Conservation (phyloP, 1,140 invertebrate species). For the Holcopasites calliopsidis region DNA sequence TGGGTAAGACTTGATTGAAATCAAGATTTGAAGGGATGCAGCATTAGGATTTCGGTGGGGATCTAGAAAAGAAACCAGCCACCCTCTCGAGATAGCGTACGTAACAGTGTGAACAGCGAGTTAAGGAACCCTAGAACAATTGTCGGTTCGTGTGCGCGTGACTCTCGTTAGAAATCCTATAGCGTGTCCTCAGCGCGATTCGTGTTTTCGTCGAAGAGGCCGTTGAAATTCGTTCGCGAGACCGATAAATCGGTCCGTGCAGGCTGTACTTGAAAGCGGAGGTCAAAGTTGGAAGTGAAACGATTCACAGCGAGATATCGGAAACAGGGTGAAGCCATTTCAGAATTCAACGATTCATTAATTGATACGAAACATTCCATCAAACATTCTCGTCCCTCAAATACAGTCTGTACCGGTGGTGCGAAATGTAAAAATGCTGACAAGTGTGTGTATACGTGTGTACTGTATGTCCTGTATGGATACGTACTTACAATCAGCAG, state of each 20-base stretch:
- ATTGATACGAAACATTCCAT: too few relatives aligned
- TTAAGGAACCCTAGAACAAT: slow-evolving; percentile 66
- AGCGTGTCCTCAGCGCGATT: slow-evolving; percentile 6
- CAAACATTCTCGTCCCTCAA: too few relatives aligned
- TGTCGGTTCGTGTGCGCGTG: slow-evolving; percentile 33
- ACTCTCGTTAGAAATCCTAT: slow-evolving; percentile 8
- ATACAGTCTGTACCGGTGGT: neutral
- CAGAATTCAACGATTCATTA: too few relatives aligned
- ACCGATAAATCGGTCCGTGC: neutral
- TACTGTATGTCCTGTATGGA: neutral
- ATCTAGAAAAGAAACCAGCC: slow-evolving; percentile 66
- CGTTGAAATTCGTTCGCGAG: slow-evolving; percentile 21
- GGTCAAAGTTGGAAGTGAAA: neutral
- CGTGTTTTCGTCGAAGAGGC: neutral
- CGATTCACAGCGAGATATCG: too few relatives aligned
- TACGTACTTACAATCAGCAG: slow-evolving; percentile 65
- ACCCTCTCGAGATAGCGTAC: slow-evolving; percentile 70
- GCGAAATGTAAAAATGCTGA: too few relatives aligned
- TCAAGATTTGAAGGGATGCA: neutral
- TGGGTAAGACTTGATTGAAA: too few relatives aligned
- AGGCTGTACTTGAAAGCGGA: neutral
- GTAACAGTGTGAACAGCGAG: slow-evolving; percentile 53
- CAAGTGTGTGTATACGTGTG: neutral
- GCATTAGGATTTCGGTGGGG: slow-evolving; percentile 54
- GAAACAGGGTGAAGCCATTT: too few relatives aligned